Percentiles rank a stretch among this genome's conserved stretches.
phyloP scores from a whole-genome alignment of 2,797 vertebrate genomes.

The Passerculus sandwichensis region DNA sequence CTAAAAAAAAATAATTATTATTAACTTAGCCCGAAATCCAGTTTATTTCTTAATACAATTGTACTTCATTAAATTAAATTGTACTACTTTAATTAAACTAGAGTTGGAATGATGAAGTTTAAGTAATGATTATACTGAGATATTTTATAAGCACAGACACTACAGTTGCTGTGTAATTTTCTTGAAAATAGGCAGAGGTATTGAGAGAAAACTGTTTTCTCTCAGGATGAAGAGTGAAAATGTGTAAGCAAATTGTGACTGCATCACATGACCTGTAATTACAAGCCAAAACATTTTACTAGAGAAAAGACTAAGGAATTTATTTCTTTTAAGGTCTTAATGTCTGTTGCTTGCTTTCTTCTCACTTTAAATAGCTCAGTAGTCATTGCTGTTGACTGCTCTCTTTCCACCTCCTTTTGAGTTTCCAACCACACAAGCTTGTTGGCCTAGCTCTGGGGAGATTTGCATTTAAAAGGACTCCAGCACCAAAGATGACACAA shows the following conservation, averaged over 20 bases:
- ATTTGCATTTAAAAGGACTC: not conserved
- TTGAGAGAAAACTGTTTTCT: not conserved
- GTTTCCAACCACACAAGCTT: not conserved
- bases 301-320: not conserved
- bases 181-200: not conserved
- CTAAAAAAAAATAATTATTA: slow-evolving; percentile 64
- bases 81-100: not conserved
- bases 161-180: not conserved
- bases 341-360: not conserved
- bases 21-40: not conserved
- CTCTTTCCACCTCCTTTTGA: not conserved
- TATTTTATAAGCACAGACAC: not conserved
- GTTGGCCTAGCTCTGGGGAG: not conserved
- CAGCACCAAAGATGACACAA: not conserved
- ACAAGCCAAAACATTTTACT: not conserved
- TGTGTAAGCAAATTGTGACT: not conserved
- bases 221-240: not conserved
- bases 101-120: not conserved
- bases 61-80: not conserved
- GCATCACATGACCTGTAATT: not conserved
- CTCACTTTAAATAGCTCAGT: not conserved
- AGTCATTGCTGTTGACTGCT: not conserved
- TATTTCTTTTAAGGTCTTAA: not conserved
- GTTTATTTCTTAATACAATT: not conserved
- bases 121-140: not conserved